These are phyloP conservation scores for Yponomeuta cagnagella DNA, from an alignment of 2,888 invertebrate genomes.

Conservation along the genomic window DNA sequence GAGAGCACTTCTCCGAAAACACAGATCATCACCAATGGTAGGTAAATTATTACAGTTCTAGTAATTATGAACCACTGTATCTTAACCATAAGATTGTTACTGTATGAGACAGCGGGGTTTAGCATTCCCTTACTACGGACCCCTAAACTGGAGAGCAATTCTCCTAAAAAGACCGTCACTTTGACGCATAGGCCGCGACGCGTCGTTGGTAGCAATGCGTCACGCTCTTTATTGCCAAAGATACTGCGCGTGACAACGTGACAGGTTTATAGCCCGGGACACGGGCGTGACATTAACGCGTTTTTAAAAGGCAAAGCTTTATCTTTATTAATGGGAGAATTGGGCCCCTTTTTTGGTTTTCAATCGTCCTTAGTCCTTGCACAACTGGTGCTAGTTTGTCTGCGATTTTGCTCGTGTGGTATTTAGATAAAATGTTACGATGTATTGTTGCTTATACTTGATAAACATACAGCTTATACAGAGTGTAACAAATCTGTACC, in stretches of 20 bases:
- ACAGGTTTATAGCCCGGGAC: neutral
- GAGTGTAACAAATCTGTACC: too few relatives aligned
- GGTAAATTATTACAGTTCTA: too few relatives aligned
- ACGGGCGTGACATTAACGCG: neutral
- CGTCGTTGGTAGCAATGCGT: constrained; percentile 6
- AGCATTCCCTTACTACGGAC: neutral
- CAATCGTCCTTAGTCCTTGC: neutral
- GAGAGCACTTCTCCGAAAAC: too few relatives aligned
- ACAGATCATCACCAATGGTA: too few relatives aligned
- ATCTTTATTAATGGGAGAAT: constrained; percentile 4
- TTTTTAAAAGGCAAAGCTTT: constrained; percentile 6
- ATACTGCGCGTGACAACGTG: constrained; percentile 9
- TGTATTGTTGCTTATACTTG: too few relatives aligned
- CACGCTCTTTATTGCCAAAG: constrained; percentile 8
- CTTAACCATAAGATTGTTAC: too few relatives aligned
- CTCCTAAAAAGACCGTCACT: neutral
- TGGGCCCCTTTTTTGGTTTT: neutral
- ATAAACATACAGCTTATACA: too few relatives aligned
- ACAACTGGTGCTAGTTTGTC: too few relatives aligned
- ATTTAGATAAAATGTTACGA: too few relatives aligned
- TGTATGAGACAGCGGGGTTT: too few relatives aligned
- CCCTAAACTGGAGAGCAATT: neutral
- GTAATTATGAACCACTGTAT: too few relatives aligned
- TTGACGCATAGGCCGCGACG: constrained; percentile 5
- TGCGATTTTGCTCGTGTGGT: constrained; percentile 18